Evolutionary conservation across 2,888 invertebrate species (phyloP), one percentile per base, ranked within the genome.

Genomic region (Lamellibrachia satsuma): DNA sequence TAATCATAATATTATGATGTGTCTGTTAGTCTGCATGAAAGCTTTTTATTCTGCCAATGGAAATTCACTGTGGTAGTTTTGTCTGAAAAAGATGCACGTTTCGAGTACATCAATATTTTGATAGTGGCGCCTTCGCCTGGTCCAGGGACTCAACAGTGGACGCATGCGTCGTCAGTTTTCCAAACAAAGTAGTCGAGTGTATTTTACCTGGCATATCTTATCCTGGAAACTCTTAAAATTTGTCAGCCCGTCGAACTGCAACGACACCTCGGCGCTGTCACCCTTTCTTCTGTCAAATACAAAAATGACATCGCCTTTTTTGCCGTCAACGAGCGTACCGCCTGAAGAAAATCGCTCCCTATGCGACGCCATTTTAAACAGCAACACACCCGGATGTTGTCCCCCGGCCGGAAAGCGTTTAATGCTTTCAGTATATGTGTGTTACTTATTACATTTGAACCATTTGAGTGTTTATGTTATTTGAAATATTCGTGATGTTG

Each of bases 211-310:
- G 92, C 93, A 91, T 52, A 96, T 95, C 90, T 94, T 93, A 27
- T 94, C 94, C 94, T 94, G 95, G 92, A 96, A 96, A 93, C 95
- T 95, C 6, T 92, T 93, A 93, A 94, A 96, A 52, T 93, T 95
- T 92, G 94, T 94, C 27, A 96, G 93, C 6, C 95, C 95, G 90
- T 94, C 94, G n/a, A 95, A 95, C 55, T 94, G 93, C 91, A 96
- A 94, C 94, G 95, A 95, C 11, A 95, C 93, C 93, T 96, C 95
- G 11, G 95, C 95, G 91, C 94, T 94, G 93, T 95, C 95, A 55
- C 95, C 95, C 57, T 94, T 94, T 93, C 96, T 93, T n/a, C 96
- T 95, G 93, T 96, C 96, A 94, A 94, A 96, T 52, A 96, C 94
- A 93, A 94, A 96, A 93, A 96, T 95, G 57, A 94, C 94, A 94